Conservation (phyloP, 2,113 vertebrate species). For the Beaufortia kweichowensis region DNA sequence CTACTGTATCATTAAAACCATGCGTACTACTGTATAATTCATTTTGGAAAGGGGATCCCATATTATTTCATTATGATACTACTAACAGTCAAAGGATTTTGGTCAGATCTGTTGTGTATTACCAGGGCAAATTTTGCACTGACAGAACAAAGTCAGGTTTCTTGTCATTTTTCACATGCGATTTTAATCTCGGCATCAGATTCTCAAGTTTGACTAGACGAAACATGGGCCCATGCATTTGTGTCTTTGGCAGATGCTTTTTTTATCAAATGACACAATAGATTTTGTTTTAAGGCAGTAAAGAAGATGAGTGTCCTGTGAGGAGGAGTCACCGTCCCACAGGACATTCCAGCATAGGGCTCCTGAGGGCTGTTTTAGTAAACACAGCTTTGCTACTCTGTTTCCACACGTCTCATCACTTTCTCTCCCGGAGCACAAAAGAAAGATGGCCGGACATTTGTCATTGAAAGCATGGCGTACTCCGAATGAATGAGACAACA, state of each 20-base stretch:
- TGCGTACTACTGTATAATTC: no score
- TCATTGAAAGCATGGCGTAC: slow-evolving; percentile 8
- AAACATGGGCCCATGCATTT: neutral
- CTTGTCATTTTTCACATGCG: neutral
- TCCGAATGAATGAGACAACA: neutral
- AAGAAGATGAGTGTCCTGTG: slow-evolving; percentile 30
- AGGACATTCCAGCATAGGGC: slow-evolving; percentile 24
- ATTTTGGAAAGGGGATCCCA: no score
- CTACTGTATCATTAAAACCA: no score
- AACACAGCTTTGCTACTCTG: slow-evolving; percentile 16
- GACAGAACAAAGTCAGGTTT: no score
- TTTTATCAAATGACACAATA: slow-evolving; percentile 11
- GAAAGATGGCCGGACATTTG: slow-evolving; percentile 23
- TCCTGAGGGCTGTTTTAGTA: slow-evolving; percentile 21
- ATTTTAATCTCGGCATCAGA: neutral
- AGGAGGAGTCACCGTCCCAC: slow-evolving; percentile 25
- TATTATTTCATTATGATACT: no score
- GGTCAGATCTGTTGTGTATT: no score
- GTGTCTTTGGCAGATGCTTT: neutral
- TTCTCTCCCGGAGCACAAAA: slow-evolving; percentile 23
- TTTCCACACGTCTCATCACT: slow-evolving; percentile 29
- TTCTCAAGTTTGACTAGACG: neutral
- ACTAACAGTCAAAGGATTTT: no score
- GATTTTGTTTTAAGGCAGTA: neutral
- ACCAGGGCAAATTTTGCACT: no score